phyloP scores from a whole-genome alignment of 2,888 invertebrate genomes.

The Dysmachus trigonus region DNA sequence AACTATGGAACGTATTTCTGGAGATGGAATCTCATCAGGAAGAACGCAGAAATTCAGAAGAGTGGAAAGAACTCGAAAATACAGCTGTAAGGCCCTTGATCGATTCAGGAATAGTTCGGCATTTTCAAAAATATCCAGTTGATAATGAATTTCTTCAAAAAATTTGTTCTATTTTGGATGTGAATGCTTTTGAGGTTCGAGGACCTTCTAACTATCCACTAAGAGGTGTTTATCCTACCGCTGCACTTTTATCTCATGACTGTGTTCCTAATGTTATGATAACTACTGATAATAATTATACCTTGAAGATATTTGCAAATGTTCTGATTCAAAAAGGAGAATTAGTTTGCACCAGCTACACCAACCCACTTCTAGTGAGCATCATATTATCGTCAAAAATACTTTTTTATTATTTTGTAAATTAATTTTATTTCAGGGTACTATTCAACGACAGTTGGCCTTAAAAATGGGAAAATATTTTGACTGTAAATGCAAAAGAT shows the following conservation, averaged over 20 bases:
- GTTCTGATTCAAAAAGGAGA: conserved; percentile 70
- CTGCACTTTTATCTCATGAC: conserved; percentile 78
- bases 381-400: neutral
- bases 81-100: conserved; percentile 64
- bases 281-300: conserved; percentile 75
- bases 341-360: conserved; percentile 75
- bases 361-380: conserved; percentile 74
- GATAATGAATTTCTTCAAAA: conserved; percentile 70
- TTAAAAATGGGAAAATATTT: conserved; percentile 78
- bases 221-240: conserved; percentile 75
- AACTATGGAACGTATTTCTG: conserved; percentile 66
- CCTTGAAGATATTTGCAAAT: conserved; percentile 75
- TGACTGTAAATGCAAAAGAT: conserved; percentile 74
- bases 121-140: conserved; percentile 58
- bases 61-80: conserved; percentile 69
- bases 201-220: conserved; percentile 67
- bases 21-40: conserved; percentile 69
- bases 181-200: conserved; percentile 80
- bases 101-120: conserved; percentile 54
- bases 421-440: conserved; percentile 67
- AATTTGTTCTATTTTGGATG: conserved; percentile 78
- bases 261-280: conserved; percentile 80
- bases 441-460: conserved; percentile 72
- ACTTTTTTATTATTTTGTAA: neutral
- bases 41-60: conserved; percentile 66